A percentile compares a stretch with the other conserved stretches of the same genome.
These are phyloP conservation scores for Enteromius anoplus DNA, from an alignment of 2,797 vertebrate species.

Conservation along the genomic window DNA sequence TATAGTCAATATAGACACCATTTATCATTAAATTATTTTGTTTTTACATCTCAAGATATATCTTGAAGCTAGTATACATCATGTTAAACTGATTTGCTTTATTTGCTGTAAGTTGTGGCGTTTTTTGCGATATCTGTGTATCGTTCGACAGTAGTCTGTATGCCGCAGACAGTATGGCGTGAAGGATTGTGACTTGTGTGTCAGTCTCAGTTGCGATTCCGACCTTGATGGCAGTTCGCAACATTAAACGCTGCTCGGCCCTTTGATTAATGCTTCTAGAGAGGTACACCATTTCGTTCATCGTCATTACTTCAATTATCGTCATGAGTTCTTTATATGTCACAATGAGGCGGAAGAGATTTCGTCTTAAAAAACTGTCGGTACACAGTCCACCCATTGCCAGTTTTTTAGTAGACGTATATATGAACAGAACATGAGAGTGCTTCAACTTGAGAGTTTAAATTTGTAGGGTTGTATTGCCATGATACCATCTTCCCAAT, in stretches of 20 bases:
- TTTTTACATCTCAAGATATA: neutral
- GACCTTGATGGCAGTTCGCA: constrained; percentile 34
- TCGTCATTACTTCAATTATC: constrained; percentile 60
- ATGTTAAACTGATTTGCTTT: neutral
- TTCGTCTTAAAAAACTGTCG: neutral
- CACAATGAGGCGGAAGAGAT: constrained; percentile 45
- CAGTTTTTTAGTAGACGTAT: neutral
- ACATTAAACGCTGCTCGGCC: constrained; percentile 12
- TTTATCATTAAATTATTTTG: neutral
- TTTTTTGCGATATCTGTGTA: neutral
- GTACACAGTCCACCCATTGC: neutral
- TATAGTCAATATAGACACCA: neutral
- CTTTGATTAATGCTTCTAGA: constrained; percentile 30
- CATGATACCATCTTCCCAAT: neutral
- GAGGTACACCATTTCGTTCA: constrained; percentile 18
- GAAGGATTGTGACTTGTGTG: constrained; percentile 30
- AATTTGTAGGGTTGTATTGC: neutral
- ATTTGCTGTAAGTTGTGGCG: neutral
- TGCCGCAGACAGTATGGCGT: constrained; percentile 19
- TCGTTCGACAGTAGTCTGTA: neutral
- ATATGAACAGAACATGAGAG: neutral
- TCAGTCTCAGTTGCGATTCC: constrained; percentile 43
- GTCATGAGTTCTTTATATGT: constrained; percentile 53
- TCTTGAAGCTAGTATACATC: neutral
- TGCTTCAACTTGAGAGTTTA: neutral